These are phyloP conservation scores for Oscheius sp. DNA, from an alignment of 2,888 invertebrate genomes.

Conservation along the genomic window DNA sequence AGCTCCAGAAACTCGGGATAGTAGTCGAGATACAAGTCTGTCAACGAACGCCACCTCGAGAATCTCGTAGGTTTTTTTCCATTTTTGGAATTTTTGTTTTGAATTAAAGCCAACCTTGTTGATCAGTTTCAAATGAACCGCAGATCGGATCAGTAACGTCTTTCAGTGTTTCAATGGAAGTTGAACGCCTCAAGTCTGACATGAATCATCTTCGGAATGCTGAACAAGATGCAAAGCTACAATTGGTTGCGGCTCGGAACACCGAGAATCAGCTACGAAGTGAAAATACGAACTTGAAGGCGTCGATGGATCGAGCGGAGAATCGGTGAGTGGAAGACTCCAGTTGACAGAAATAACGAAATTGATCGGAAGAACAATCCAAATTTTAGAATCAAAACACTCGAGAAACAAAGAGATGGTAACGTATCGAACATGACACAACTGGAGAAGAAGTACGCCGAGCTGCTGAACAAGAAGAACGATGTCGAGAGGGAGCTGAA, in stretches of 20 bases:
- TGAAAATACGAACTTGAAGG: slow-evolving; percentile 84
- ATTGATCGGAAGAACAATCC: no score
- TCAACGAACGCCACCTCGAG: slow-evolving; percentile 18
- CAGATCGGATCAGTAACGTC: neutral
- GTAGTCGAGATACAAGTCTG: slow-evolving; percentile 36
- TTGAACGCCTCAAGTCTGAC: slow-evolving; percentile 83
- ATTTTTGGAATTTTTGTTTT: neutral
- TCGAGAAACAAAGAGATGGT: slow-evolving; percentile 81
- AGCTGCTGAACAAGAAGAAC: slow-evolving; percentile 85
- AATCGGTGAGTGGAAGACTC: slow-evolving; percentile 78
- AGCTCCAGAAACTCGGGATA: slow-evolving; percentile 31
- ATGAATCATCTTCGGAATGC: slow-evolving; percentile 81
- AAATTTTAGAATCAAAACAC: slow-evolving; percentile 80
- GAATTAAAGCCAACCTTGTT: no score
- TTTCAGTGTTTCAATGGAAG: slow-evolving; percentile 75
- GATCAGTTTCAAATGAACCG: no score
- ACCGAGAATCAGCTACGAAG: slow-evolving; percentile 81
- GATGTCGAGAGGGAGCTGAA: slow-evolving; percentile 83
- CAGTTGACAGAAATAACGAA: no score
- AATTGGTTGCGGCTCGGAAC: slow-evolving; percentile 79
- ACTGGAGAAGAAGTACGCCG: slow-evolving; percentile 85
- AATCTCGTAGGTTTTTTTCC: slow-evolving; percentile 6
- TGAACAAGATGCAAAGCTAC: slow-evolving; percentile 83
- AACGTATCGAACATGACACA: slow-evolving; percentile 84
- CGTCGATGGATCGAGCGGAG: slow-evolving; percentile 88